Evolutionary conservation across 2,888 invertebrate genomes (phyloP).

Genomic region (Scelioninae gen. 2): DNA sequence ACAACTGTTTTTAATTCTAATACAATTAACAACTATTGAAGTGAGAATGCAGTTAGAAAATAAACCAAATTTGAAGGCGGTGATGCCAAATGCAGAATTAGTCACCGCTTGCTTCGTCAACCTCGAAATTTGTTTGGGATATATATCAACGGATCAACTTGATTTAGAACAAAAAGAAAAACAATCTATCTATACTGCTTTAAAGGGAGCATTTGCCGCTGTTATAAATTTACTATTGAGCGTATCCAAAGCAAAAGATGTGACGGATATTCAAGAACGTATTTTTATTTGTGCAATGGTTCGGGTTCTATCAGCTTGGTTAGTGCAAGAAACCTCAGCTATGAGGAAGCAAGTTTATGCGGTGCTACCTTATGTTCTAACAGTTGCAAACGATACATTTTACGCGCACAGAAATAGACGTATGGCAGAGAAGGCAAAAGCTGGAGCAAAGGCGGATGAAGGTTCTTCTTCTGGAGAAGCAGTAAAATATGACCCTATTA

Average conservation of each 20-base stretch:
- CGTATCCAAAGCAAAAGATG: constrained; percentile 84
- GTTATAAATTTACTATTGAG: constrained; percentile 85
- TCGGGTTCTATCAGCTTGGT: constrained; percentile 90
- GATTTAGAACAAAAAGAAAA: constrained; percentile 94
- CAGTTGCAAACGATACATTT: constrained; percentile 88
- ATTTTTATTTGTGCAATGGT: constrained; percentile 90
- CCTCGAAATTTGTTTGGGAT: constrained; percentile 86
- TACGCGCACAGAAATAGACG: constrained; percentile 83
- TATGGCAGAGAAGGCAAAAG: constrained; percentile 81
- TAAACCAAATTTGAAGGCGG: constrained; percentile 84
- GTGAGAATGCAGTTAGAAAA: constrained; percentile 95
- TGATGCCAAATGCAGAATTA: constrained; percentile 85
- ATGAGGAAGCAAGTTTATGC: constrained; percentile 89
- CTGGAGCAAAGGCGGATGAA: constrained; percentile 76
- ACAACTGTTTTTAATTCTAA: constrained; percentile 87
- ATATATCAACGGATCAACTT: constrained; percentile 87
- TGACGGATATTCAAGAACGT: constrained; percentile 82
- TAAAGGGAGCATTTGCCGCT: constrained; percentile 92
- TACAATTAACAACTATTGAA: constrained; percentile 93
- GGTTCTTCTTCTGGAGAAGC: constrained; percentile 68
- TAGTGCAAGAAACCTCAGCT: constrained; percentile 92
- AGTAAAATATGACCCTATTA: constrained; percentile 75
- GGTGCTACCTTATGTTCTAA: constrained; percentile 87
- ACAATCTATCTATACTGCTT: constrained; percentile 90
- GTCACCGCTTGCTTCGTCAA: constrained; percentile 90